A percentile compares a stretch with the other conserved stretches of the same genome.
These are phyloP conservation scores for Drosophila antonietae DNA, from an alignment of 2,888 invertebrate genomes.

Conservation along the genomic window DNA sequence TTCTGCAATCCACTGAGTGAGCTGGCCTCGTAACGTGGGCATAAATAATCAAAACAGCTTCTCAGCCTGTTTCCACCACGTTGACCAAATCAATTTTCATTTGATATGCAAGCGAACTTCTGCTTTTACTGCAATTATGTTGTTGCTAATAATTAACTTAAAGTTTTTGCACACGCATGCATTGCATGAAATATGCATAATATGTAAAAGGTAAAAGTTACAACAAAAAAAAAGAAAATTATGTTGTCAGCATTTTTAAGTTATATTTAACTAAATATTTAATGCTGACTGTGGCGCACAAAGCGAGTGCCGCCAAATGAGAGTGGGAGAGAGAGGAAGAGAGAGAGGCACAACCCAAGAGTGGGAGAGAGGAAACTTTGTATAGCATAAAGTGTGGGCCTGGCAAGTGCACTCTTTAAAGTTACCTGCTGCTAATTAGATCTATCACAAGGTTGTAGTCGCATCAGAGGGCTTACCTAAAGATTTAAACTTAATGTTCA, in stretches of 20 bases:
- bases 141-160: constrained; percentile 32
- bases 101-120: constrained; percentile 42
- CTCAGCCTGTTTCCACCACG: constrained; percentile 20
- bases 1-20: constrained; percentile 25
- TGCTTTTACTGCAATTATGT: constrained; percentile 36
- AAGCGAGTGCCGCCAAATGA: constrained; percentile 10
- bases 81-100: constrained; percentile 62
- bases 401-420: constrained; percentile 14
- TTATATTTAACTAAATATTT: constrained; percentile 62
- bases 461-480: constrained; percentile 45
- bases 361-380: background rate
- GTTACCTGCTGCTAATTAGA: constrained; percentile 32
- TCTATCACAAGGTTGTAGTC: constrained; percentile 22
- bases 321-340: background rate
- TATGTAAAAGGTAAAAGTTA: constrained; percentile 25
- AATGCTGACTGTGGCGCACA: constrained; percentile 40
- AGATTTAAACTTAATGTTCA: constrained; percentile 43
- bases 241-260: constrained; percentile 29
- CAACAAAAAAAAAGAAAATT: background rate
- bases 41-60: constrained; percentile 58
- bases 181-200: constrained; percentile 38
- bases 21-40: constrained; percentile 4
- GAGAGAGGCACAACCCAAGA: background rate
- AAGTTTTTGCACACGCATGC: constrained; percentile 8
- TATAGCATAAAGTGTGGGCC: background rate